Evolutionary conservation across 2,113 vertebrate species (phyloP).

Genomic region (Colaptes auratus): DNA sequence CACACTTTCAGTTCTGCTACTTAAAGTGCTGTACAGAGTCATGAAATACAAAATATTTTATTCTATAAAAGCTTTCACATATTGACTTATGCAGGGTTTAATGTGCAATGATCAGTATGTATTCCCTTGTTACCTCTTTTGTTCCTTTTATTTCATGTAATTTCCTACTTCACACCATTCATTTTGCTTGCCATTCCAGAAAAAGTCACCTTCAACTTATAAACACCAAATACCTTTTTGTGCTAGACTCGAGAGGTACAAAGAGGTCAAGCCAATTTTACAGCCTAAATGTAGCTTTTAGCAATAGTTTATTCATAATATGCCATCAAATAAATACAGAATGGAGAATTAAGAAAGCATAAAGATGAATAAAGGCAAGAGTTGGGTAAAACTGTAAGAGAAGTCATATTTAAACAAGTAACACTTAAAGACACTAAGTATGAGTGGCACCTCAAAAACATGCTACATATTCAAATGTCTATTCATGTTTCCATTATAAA

Average conservation of each 20-base stretch:
- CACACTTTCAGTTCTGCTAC: not conserved
- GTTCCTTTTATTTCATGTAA: not conserved
- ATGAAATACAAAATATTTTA: not conserved
- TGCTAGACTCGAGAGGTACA: not conserved
- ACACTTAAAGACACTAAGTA: not conserved
- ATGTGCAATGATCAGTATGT: not conserved
- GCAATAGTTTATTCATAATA: conserved; percentile 20
- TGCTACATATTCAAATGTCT: not conserved
- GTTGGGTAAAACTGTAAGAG: not conserved
- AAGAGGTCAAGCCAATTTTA: conserved; percentile 20
- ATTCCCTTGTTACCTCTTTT: not conserved
- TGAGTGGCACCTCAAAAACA: not conserved
- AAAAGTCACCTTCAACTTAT: not conserved
- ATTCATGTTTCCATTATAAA: not conserved
- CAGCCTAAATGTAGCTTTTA: not conserved
- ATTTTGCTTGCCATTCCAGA: not conserved
- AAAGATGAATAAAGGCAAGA: not conserved
- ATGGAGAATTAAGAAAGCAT: not conserved
- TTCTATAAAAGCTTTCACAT: not conserved
- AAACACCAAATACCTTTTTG: conserved; percentile 13
- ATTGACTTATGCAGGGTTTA: not conserved
- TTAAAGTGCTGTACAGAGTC: not conserved
- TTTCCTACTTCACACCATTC: not conserved
- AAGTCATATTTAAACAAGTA: not conserved
- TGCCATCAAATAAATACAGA: conserved; percentile 10